Evolutionary conservation across 2,113 vertebrate species (phyloP), one percentile per base, ranked within the genome.

Genomic region (Taurulus bubalis): DNA sequence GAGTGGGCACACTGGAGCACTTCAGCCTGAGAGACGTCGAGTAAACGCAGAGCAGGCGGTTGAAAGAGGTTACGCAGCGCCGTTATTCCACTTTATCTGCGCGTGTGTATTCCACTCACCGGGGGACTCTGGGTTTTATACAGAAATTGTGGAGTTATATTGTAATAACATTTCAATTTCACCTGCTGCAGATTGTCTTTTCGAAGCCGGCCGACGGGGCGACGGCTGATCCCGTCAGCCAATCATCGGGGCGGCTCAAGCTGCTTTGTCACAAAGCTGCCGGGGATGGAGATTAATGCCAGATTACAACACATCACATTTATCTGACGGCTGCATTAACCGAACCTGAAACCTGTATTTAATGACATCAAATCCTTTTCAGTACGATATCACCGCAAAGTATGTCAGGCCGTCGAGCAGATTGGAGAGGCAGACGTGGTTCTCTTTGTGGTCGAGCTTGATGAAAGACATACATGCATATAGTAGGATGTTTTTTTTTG

Each of bases 191-290:
- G 56, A 15, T 18, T 26, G 20, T 59, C 49, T 15, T 49, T 51
- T 20, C 0, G 6, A 51, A 38, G 64, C 26, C 1, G 26, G 22
- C 58, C 38, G 53, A 34, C 34, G 4, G 2, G 34, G 34, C 66
- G 72, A 76, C 38, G 10, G n/a, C 40, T 64, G 70, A 85, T 73
- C 80, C 76, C 73, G 82, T 83, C 76, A 86, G 72, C 82, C 84
- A 76, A 77, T 85, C 75, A 58, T 24, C 10, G 45, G 0, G 6
- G 62, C 84, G 15, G 47, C 69, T 72, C 75, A 91, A 90, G 91
- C 92, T 63, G 80, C 90, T 90, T 88, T 90, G 83, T 92, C 83
- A 82, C 72, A 3, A 72, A 91, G 76, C 82, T 80, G 64, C 68
- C 62, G 42, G 36, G 69, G 76, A 78, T 75, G 8, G 40, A 74